phyloP scores from a whole-genome alignment of 2,888 invertebrate genomes.

The Orchesella flavescens region DNA sequence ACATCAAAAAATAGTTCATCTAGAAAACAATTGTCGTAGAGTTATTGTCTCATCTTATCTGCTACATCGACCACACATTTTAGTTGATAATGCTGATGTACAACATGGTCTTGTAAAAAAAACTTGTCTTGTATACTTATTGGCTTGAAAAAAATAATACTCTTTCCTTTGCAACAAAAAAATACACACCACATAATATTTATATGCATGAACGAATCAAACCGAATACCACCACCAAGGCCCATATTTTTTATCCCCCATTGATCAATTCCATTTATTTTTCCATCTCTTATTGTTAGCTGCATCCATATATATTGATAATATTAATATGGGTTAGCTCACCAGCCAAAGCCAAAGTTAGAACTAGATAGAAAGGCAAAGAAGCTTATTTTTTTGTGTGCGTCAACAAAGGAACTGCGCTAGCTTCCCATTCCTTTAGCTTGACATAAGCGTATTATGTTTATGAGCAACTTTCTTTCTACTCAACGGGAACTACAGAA shows the following conservation, averaged over 20 bases:
- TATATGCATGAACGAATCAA: too few species aligned
- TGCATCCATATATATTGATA: background rate
- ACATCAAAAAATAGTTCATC: slow-evolving; percentile 17
- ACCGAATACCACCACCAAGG: too few species aligned
- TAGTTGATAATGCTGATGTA: background rate
- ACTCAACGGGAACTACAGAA: background rate
- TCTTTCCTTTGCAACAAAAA: too few species aligned
- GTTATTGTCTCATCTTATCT: background rate
- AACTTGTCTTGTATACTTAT: too few species aligned
- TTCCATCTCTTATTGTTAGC: background rate
- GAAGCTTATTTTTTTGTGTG: too few species aligned
- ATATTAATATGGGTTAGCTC: background rate
- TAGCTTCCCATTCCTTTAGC: background rate
- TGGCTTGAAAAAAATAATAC: too few species aligned
- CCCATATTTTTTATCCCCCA: slow-evolving; percentile 1
- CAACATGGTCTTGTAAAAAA: too few species aligned
- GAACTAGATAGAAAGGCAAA: too few species aligned
- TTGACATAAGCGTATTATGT: background rate
- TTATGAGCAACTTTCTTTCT: background rate
- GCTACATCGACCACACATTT: background rate
- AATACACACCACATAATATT: too few species aligned
- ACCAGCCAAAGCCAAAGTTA: background rate
- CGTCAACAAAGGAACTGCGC: too few species aligned
- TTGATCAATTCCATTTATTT: slow-evolving; percentile 19
- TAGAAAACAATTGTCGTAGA: background rate